phyloP scores from a whole-genome alignment of 2,797 vertebrate species.

The Gambelia wislizenii region DNA sequence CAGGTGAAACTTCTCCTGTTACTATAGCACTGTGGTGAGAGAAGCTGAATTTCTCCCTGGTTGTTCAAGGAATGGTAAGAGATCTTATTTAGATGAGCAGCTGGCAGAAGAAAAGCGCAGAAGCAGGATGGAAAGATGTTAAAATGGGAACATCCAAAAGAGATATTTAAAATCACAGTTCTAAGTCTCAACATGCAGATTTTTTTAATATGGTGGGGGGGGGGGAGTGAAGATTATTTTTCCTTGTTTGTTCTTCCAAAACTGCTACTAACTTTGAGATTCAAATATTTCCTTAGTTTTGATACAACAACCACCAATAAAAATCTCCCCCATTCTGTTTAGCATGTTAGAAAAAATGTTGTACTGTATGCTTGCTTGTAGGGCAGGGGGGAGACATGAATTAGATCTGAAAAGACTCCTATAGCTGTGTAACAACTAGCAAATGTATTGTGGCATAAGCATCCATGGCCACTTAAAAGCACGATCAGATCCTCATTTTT shows the following conservation, averaged over 20 bases:
- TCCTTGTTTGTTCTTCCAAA: not conserved
- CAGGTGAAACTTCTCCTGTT: not conserved
- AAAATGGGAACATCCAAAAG: not conserved
- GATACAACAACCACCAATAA: too few species aligned
- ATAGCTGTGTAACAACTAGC: not conserved
- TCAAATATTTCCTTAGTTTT: not conserved
- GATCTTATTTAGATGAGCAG: not conserved
- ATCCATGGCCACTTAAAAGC: not conserved
- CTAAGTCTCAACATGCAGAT: not conserved
- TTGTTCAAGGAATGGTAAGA: not conserved
- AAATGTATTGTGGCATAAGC: constrained; percentile 6
- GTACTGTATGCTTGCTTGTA: not conserved
- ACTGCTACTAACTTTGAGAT: not conserved
- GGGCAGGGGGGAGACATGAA: not conserved
- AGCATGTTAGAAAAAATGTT: not conserved
- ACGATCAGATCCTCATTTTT: not conserved
- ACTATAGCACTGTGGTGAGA: not conserved
- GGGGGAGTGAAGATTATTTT: not conserved
- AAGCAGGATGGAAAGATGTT: not conserved
- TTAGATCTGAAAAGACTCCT: not conserved
- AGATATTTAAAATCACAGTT: not conserved
- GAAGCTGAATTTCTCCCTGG: not conserved
- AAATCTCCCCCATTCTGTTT: not conserved
- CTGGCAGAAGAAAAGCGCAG: not conserved
- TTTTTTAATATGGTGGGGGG: too few species aligned